A percentile compares a stretch with the other conserved stretches of the same genome.
Conservation (phyloP, 2,113 vertebrate species). For the Pithys albifrons region DNA sequence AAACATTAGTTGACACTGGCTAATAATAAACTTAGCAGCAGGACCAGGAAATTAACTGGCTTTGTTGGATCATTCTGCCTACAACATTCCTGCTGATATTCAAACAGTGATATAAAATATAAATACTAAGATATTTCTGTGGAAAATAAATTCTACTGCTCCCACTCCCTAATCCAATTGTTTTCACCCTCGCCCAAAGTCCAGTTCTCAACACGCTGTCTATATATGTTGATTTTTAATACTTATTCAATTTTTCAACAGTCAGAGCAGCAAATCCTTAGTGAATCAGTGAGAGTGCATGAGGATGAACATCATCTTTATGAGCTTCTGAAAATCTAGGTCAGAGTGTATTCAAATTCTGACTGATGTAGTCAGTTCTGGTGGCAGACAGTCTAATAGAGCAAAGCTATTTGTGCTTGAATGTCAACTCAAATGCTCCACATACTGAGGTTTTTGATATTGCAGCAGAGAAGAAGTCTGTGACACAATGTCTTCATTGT, state of each 20-base stretch:
- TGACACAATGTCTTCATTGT: conserved; percentile 13
- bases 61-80: background rate
- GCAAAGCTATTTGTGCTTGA: conserved; percentile 30
- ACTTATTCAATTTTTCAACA: background rate
- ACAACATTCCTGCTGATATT: background rate
- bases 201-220: background rate
- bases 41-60: background rate
- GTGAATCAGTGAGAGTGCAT: background rate
- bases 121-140: background rate
- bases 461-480: background rate
- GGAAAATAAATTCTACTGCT: background rate
- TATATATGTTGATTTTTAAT: background rate
- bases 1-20: background rate
- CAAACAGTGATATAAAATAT: background rate
- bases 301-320: background rate
- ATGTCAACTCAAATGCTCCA: conserved; percentile 29
- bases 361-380: background rate
- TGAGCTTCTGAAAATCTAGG: background rate
- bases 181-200: background rate
- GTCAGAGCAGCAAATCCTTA: background rate
- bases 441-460: background rate
- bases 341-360: background rate
- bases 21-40: background rate
- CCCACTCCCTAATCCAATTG: background rate
- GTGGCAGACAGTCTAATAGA: background rate